A percentile compares a stretch with the other conserved stretches of the same genome.
phyloP scores from a whole-genome alignment of 2,113 vertebrate genomes.

The Pheucticus melanocephalus region DNA sequence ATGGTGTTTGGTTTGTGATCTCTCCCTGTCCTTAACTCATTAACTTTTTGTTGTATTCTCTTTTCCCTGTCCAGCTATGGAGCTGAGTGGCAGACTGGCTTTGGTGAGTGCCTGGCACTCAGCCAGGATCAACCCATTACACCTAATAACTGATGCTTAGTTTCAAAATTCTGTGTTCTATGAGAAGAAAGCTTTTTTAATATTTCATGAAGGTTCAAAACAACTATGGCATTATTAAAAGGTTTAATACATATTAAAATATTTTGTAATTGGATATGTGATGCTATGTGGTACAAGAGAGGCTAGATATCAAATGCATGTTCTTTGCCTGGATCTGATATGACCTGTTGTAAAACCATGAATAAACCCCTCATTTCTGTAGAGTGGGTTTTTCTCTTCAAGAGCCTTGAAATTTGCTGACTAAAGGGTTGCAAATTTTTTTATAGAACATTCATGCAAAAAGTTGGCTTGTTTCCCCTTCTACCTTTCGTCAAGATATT shows the following conservation, averaged over 20 bases:
- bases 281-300: neutral
- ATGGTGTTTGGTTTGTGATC: neutral
- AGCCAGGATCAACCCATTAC: neutral
- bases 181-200: neutral
- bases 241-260: neutral
- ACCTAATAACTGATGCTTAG: neutral
- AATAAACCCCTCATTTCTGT: neutral
- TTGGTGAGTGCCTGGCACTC: neutral
- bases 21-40: neutral
- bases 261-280: neutral
- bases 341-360: neutral
- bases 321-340: neutral
- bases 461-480: neutral
- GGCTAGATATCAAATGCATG: neutral
- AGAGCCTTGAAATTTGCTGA: neutral
- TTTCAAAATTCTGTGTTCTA: neutral
- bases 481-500: neutral
- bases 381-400: neutral
- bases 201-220: neutral
- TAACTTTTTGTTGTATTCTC: neutral
- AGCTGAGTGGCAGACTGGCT: neutral
- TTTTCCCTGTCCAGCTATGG: neutral
- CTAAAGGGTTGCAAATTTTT: neutral
- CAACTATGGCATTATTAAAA: neutral
- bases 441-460: neutral